These are phyloP conservation scores for Lottia gigantea DNA, from an alignment of 2,888 invertebrate genomes.

Conservation along the genomic window DNA sequence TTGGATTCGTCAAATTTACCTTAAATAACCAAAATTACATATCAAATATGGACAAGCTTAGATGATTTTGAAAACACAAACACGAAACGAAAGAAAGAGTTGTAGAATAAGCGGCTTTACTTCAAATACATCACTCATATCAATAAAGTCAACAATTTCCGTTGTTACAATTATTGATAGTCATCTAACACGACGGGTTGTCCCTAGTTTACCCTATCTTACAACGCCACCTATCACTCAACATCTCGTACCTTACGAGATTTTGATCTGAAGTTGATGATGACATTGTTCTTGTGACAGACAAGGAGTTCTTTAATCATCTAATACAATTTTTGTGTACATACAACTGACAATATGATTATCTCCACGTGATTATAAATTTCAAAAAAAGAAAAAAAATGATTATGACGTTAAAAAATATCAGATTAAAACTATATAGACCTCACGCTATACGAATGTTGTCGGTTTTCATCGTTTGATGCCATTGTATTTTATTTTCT, in stretches of 20 bases:
- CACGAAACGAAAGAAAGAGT: not conserved
- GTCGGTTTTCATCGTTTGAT: too few relatives aligned
- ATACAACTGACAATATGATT: slow-evolving; percentile 4
- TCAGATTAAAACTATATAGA: too few relatives aligned
- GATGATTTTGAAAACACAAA: not conserved
- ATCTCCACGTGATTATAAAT: not conserved
- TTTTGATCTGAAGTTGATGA: slow-evolving; percentile 1
- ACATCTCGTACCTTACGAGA: not conserved
- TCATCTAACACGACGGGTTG: not conserved
- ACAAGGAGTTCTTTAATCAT: slow-evolving; percentile 10
- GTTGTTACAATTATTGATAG: not conserved
- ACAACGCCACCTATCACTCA: not conserved
- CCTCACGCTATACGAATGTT: too few relatives aligned
- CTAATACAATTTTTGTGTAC: slow-evolving; percentile 12
- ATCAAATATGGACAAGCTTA: slow-evolving; percentile 1
- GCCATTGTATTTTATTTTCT: too few relatives aligned
- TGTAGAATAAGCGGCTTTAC: not conserved
- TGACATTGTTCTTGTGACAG: slow-evolving; percentile 22
- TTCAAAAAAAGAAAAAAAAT: slow-evolving; percentile 1
- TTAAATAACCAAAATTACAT: slow-evolving; percentile 3
- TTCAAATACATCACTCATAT: not conserved
- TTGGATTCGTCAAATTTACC: not conserved
- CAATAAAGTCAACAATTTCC: slow-evolving; percentile 7
- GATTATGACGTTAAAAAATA: too few relatives aligned
- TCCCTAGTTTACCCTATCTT: not conserved